Evolutionary conservation across 2,113 vertebrate genomes (phyloP).

Genomic region (Gyps fulvus): DNA sequence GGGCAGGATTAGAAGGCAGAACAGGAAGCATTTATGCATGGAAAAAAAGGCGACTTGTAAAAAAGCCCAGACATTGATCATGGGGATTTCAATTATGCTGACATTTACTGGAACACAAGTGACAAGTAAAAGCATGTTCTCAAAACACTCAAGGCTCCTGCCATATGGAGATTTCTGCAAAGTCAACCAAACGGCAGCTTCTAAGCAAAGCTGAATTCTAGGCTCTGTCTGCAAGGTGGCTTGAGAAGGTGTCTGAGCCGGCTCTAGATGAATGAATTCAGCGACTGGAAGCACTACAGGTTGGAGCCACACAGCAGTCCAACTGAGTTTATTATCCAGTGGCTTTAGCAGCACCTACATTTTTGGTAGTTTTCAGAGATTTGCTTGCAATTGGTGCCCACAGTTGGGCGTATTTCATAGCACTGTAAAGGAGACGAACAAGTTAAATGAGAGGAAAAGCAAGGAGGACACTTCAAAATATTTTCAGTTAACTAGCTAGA

Average conservation of each 20-base stretch:
- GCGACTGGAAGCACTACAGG: neutral
- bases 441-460: neutral
- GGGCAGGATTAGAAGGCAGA: constrained; percentile 55
- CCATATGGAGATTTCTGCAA: constrained; percentile 3
- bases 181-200: neutral
- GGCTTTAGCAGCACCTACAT: neutral
- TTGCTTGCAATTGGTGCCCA: neutral
- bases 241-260: neutral
- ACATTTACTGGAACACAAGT: constrained; percentile 50
- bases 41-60: constrained; percentile 50
- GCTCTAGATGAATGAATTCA: neutral
- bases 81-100: constrained; percentile 47
- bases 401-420: neutral
- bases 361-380: neutral
- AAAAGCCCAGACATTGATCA: constrained; percentile 43
- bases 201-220: neutral
- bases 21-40: constrained; percentile 51
- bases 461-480: neutral
- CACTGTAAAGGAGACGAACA: neutral
- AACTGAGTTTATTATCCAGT: neutral
- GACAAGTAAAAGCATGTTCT: constrained; percentile 29
- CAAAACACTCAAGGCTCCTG: neutral
- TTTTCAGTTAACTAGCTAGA: neutral
- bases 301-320: neutral
- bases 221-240: neutral